These are phyloP conservation scores for Drosophila cognata DNA, from an alignment of 2,888 invertebrate species.

Conservation along the genomic window DNA sequence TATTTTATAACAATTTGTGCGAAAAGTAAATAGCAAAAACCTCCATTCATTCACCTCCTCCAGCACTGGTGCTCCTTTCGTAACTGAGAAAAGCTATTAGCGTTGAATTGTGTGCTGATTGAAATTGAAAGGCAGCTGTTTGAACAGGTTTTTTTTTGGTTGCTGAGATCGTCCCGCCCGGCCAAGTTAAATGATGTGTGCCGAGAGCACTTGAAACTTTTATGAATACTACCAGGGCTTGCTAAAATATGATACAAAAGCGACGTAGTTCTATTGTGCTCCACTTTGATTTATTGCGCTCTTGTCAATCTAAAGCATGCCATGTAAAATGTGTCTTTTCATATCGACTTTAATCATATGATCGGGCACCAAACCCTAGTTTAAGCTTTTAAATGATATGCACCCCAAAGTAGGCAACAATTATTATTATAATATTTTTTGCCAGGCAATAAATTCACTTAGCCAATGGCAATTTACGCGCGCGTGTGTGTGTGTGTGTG, in stretches of 20 bases:
- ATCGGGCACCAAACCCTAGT: background rate
- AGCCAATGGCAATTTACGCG: slow-evolving; percentile 59
- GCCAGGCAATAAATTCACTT: slow-evolving; percentile 45
- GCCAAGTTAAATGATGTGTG: slow-evolving; percentile 69
- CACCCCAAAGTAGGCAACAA: slow-evolving; percentile 39
- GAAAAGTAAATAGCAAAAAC: slow-evolving; percentile 64
- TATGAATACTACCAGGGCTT: slow-evolving; percentile 43
- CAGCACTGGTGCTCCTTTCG: slow-evolving; percentile 7
- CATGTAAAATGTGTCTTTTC: slow-evolving; percentile 5
- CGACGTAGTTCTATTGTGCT: slow-evolving; percentile 13
- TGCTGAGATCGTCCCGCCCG: slow-evolving; percentile 25
- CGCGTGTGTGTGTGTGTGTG: slow-evolving; percentile 7
- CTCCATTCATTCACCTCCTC: slow-evolving; percentile 1
- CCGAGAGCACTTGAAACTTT: slow-evolving; percentile 53
- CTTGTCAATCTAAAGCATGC: slow-evolving; percentile 12
- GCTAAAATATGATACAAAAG: slow-evolving; percentile 25
- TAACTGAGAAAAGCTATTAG: slow-evolving; percentile 50
- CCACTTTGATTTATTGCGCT: slow-evolving; percentile 12
- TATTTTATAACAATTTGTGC: slow-evolving; percentile 71
- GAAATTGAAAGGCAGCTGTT: slow-evolving; percentile 64
- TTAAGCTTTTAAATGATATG: background rate
- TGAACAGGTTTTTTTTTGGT: slow-evolving; percentile 38
- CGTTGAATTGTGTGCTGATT: slow-evolving; percentile 63
- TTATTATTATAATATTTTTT: background rate
- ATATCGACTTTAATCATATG: background rate